Evolutionary conservation across 2,797 vertebrate species (phyloP).

Genomic region (Xenentodon cancila): DNA sequence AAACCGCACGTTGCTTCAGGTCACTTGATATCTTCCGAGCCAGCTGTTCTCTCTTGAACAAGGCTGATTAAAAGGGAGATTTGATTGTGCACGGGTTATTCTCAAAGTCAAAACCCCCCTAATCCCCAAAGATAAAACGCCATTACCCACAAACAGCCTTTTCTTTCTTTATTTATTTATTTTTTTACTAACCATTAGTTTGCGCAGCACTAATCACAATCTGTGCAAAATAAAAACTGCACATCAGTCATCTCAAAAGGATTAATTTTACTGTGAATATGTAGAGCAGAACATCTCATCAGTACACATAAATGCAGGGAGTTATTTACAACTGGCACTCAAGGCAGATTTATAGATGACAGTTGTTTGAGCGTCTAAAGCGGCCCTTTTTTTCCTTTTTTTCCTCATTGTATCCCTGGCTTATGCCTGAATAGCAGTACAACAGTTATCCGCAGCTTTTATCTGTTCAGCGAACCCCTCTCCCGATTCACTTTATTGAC

Average conservation of each 20-base stretch:
- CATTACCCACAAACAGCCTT: constrained; percentile 3
- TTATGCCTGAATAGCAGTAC: constrained; percentile 46
- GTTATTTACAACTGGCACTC: constrained; percentile 46
- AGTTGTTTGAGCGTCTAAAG: constrained; percentile 51
- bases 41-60: constrained; percentile 20
- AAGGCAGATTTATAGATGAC: constrained; percentile 26
- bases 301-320: constrained; percentile 26
- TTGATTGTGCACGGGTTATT: constrained; percentile 6
- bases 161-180: too few species aligned
- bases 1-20: constrained; percentile 32
- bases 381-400: constrained; percentile 11
- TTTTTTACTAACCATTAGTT: constrained; percentile 27
- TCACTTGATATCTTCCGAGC: constrained; percentile 43
- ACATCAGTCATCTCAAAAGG: constrained; percentile 66
- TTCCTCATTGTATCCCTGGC: constrained; percentile 15
- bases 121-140: constrained; percentile 42
- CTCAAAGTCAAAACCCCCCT: constrained; percentile 1
- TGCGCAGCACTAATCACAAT: constrained; percentile 47
- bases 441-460: constrained; percentile 64
- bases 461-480: constrained; percentile 57
- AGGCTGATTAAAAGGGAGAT: constrained; percentile 21
- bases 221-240: constrained; percentile 50
- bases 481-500: constrained; percentile 62
- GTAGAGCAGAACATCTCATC: constrained; percentile 55
- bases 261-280: constrained; percentile 66